A percentile compares a stretch with the other conserved stretches of the same genome.
phyloP scores from a whole-genome alignment of 2,888 invertebrate genomes.

The Gymnocheta viridis region DNA sequence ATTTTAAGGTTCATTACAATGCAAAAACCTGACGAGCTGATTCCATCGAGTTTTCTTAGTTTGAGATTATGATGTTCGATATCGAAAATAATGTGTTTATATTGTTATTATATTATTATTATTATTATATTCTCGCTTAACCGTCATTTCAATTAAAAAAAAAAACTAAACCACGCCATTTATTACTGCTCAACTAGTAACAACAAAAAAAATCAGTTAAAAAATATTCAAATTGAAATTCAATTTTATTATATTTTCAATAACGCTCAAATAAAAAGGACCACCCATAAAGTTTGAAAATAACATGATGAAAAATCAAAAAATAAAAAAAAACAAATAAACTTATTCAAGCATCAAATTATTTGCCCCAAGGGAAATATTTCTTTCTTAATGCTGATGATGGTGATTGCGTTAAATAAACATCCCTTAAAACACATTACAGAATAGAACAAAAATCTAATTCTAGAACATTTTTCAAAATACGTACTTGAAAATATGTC shows the following conservation, averaged over 20 bases:
- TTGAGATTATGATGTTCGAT: too few species aligned
- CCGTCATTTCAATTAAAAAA: too few species aligned
- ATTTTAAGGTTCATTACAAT: too few species aligned
- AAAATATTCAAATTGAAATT: neutral
- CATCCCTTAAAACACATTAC: slow-evolving; percentile 32
- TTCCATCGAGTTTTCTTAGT: too few species aligned
- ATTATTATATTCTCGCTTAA: too few species aligned
- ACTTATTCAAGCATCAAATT: slow-evolving; percentile 46
- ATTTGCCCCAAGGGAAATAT: slow-evolving; percentile 36
- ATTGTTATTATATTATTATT: too few species aligned
- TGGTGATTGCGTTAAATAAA: slow-evolving; percentile 22
- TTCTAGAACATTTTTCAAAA: neutral
- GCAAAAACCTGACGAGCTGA: too few species aligned
- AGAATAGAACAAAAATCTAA: slow-evolving; percentile 5
- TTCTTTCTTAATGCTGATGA: neutral
- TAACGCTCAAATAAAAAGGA: slow-evolving; percentile 9
- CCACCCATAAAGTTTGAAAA: slow-evolving; percentile 52
- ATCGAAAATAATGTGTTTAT: too few species aligned
- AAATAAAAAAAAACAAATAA: slow-evolving; percentile 4
- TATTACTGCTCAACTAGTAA: too few species aligned
- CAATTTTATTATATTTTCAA: slow-evolving; percentile 7
- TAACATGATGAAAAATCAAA: neutral
- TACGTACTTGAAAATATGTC: slow-evolving; percentile 56
- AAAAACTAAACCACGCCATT: too few species aligned
- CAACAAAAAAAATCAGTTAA: too few species aligned